Conservation (phyloP, 2,113 vertebrate species). For the Sinosuthora webbiana region DNA sequence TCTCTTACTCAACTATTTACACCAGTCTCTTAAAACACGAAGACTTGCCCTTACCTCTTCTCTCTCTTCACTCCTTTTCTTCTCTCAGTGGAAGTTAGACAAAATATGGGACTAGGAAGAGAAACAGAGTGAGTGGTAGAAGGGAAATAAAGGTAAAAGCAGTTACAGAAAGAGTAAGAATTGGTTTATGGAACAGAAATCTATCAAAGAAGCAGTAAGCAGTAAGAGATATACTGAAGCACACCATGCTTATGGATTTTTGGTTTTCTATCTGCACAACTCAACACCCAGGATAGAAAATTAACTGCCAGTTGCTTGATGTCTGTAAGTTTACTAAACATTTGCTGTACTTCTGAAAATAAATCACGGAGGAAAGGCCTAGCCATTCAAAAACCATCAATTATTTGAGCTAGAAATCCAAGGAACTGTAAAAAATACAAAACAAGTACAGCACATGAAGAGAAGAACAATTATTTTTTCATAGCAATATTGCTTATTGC, state of each 20-base stretch:
- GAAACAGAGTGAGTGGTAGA: constrained; percentile 39
- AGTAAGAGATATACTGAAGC: neutral
- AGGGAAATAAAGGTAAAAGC: neutral
- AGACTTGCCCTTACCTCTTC: constrained; percentile 44
- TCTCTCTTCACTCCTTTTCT: constrained; percentile 58
- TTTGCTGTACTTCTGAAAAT: neutral
- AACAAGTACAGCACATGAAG: neutral
- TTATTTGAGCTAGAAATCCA: neutral
- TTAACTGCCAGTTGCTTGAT: neutral
- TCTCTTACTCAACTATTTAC: neutral
- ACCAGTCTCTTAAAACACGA: neutral
- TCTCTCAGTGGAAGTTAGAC: constrained; percentile 57
- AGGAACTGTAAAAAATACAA: neutral
- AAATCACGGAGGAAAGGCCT: neutral
- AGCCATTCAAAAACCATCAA: neutral
- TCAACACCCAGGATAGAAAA: neutral
- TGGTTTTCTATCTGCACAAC: neutral
- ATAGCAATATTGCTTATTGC: neutral
- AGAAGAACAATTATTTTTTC: neutral
- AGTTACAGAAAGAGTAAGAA: neutral
- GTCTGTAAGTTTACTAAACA: neutral
- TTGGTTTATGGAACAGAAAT: neutral
- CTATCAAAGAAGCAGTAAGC: neutral
- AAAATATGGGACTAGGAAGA: constrained; percentile 52
- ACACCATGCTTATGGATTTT: neutral